These are phyloP conservation scores for Zophobas morio DNA, from an alignment of 1,140 invertebrate genomes.

Conservation along the genomic window DNA sequence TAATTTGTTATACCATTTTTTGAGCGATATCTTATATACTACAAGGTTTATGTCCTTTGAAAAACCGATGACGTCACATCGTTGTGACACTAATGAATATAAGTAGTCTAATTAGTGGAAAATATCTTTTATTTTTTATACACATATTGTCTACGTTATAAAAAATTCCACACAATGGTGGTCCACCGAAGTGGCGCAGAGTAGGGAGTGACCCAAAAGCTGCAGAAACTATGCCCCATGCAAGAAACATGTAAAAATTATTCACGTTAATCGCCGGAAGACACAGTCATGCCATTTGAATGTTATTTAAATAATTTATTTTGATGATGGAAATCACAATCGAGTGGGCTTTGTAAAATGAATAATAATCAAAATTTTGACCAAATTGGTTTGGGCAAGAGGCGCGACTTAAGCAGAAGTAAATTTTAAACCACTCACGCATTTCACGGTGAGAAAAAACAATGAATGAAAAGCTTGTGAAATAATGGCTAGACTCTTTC, in stretches of 20 bases:
- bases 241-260: slow-evolving; percentile 21
- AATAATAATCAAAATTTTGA: neutral
- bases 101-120: no score
- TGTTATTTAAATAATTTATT: slow-evolving; percentile 39
- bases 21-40: no score
- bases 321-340: slow-evolving; percentile 24
- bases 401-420: no score
- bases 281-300: slow-evolving; percentile 30
- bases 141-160: neutral
- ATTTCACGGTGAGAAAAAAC: no score
- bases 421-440: no score
- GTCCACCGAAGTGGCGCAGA: neutral
- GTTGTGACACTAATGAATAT: no score
- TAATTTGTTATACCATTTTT: no score
- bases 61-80: no score
- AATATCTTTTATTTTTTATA: no score
- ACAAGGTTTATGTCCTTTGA: no score
- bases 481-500: neutral
- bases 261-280: slow-evolving; percentile 39
- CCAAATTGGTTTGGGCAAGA: neutral
- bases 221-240: neutral
- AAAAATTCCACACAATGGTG: neutral
- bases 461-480: neutral
- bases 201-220: neutral
- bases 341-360: neutral